Conservation (phyloP, 2,113 vertebrate genomes). For the Illadopsis cleaveri region DNA sequence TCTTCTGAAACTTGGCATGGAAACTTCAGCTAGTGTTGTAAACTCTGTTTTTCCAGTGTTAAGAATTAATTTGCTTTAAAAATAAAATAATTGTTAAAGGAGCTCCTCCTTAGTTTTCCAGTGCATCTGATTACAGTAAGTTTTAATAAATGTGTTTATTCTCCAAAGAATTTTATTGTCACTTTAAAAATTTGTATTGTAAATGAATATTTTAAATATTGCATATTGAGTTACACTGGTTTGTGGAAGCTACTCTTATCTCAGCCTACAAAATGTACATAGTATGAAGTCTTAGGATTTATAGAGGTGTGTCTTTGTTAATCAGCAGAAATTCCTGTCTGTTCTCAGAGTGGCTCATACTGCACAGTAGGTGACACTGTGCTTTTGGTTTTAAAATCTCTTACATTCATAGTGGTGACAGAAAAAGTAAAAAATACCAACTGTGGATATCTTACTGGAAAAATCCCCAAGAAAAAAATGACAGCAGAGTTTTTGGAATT, state of each 20-base stretch:
- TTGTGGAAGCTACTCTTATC: background rate
- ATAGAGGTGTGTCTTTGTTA: background rate
- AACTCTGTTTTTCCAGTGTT: conserved; percentile 8
- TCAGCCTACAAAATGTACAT: background rate
- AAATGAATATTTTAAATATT: background rate
- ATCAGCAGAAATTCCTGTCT: background rate
- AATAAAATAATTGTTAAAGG: background rate
- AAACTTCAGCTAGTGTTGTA: background rate
- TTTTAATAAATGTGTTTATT: background rate
- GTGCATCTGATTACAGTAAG: background rate
- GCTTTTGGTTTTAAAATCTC: background rate
- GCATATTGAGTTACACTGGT: background rate
- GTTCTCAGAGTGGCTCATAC: background rate
- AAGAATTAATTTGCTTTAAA: background rate
- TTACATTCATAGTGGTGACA: background rate
- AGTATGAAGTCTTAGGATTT: background rate
- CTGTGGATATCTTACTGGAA: background rate
- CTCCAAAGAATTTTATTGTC: background rate
- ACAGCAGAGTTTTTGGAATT: background rate
- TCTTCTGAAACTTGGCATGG: background rate
- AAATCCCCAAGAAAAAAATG: background rate
- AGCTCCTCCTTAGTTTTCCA: background rate
- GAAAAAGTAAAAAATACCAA: background rate
- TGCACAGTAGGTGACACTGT: background rate
- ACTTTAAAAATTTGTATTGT: background rate